A percentile compares a stretch with the other conserved stretches of the same genome.
Conservation (phyloP, 2,113 vertebrate species). For the Gadus chalcogrammus region DNA sequence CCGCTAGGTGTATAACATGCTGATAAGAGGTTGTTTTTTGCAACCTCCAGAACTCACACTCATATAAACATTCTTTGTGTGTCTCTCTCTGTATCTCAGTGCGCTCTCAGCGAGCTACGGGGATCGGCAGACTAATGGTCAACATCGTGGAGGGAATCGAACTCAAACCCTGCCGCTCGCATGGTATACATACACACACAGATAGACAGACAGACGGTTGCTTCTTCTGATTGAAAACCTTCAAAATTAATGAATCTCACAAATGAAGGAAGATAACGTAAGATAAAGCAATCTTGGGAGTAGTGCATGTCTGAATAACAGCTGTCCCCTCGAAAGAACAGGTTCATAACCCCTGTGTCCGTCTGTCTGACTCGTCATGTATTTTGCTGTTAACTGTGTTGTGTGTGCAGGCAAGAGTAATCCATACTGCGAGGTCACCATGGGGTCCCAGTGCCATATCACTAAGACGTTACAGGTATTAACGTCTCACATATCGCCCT, state of each 20-base stretch:
- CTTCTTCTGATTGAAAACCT: too few species aligned
- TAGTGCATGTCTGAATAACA: too few species aligned
- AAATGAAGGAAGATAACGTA: too few species aligned
- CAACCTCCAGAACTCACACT: too few species aligned
- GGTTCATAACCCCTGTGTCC: not conserved
- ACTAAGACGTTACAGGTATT: conserved; percentile 94
- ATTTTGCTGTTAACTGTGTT: not conserved
- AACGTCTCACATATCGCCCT: too few species aligned
- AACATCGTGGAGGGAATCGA: conserved; percentile 98
- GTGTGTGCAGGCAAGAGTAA: conserved; percentile 88
- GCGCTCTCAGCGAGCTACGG: conserved; percentile 94
- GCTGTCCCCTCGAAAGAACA: not conserved
- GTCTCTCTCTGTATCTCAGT: conserved; percentile 66
- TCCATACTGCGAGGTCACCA: conserved; percentile 97
- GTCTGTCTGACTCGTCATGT: not conserved
- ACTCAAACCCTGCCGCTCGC: conserved; percentile 93
- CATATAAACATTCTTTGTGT: not conserved
- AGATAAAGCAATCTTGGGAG: too few species aligned
- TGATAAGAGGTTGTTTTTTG: too few species aligned
- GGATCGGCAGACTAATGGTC: conserved; percentile 96
- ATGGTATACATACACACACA: conserved; percentile 74
- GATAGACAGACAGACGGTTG: not conserved
- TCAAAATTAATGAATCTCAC: too few species aligned
- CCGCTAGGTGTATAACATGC: too few species aligned
- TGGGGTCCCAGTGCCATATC: conserved; percentile 98